Evolutionary conservation across 2,797 vertebrate species (phyloP).

Genomic region (Limnodromus scolopaceus): DNA sequence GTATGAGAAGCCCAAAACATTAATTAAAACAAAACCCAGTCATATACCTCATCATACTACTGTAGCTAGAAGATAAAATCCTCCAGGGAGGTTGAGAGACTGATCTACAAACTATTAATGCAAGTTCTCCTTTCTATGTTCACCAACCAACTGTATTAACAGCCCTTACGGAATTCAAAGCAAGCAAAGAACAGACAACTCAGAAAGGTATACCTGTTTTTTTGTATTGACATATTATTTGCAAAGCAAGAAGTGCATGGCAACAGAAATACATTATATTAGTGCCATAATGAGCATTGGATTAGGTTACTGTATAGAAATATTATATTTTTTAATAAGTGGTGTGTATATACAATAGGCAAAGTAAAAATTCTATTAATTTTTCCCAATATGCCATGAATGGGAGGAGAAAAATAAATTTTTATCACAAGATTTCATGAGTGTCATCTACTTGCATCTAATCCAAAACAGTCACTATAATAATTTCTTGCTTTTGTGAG

Average conservation of each 20-base stretch:
- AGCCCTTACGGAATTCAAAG: not conserved
- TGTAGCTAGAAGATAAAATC: conserved; percentile 42
- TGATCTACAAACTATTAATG: conserved; percentile 24
- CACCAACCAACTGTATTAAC: not conserved
- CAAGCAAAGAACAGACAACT: not conserved
- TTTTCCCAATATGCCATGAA: not conserved
- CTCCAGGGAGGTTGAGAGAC: not conserved
- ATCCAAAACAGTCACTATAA: not conserved
- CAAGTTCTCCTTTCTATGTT: not conserved
- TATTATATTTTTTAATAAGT: not conserved
- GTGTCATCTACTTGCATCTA: not conserved
- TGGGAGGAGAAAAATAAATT: not conserved
- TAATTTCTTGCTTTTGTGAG: not conserved
- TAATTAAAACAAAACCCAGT: conserved; percentile 53
- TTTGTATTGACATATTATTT: not conserved
- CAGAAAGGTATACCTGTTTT: not conserved
- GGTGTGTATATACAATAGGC: not conserved
- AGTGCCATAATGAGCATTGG: not conserved
- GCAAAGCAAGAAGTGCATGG: not conserved
- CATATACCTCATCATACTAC: conserved; percentile 23
- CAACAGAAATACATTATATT: not conserved
- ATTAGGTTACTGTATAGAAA: not conserved
- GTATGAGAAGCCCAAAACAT: conserved; percentile 47
- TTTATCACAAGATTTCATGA: not conserved
- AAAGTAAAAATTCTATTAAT: not conserved